Evolutionary conservation across 1,140 invertebrate species (phyloP), one percentile per base, ranked within the genome.

Genomic region (Ridgeia piscesae): DNA sequence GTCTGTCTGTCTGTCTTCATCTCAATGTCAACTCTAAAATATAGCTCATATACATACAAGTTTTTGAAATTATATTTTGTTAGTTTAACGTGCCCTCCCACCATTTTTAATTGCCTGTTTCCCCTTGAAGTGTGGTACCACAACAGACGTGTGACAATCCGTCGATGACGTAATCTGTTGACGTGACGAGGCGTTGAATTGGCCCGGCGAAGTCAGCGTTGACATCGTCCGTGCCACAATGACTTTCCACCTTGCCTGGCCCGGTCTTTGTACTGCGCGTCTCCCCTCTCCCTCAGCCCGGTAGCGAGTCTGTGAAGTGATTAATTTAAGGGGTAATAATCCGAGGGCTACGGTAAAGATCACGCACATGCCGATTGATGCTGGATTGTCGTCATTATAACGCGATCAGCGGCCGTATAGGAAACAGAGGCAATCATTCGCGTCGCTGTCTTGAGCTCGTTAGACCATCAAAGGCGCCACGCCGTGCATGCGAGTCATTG

Each of bases 301-400:
- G 58, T 77, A 77, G 58, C 58, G 11, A 17, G 58, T 77, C 58
- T 77, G 58, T 77, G 58, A 77, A 77, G 58, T 77, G 58, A 77
- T 77, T 77, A 77, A 77, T 77, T 77, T 77, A 77, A 77, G 58
- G 58, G 58, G 14, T 77, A 77, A 77, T 77, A 77, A 77, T 77
- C 58, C 58, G 27, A 21, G 14, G 58, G 27, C 58, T 31, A 21
- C 58, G 58, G 58, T 77, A 77, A 77, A 31, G 17, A 77, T 77
- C 58, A 77, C 58, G 58, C 58, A 77, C 58, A 77, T 21, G 58
- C 27, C 58, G 58, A 27, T 9, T 77, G 58, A 77, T 77, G 58
- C 58, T 77, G 27, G 58, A 77, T 77, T 77, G 58, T 77, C 58
- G 6, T 77, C 58, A 77, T 77, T 77, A 77, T 77, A 77, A 77